Evolutionary conservation across 2,113 vertebrate genomes (phyloP).

Genomic region (Platysternon megacephalum): DNA sequence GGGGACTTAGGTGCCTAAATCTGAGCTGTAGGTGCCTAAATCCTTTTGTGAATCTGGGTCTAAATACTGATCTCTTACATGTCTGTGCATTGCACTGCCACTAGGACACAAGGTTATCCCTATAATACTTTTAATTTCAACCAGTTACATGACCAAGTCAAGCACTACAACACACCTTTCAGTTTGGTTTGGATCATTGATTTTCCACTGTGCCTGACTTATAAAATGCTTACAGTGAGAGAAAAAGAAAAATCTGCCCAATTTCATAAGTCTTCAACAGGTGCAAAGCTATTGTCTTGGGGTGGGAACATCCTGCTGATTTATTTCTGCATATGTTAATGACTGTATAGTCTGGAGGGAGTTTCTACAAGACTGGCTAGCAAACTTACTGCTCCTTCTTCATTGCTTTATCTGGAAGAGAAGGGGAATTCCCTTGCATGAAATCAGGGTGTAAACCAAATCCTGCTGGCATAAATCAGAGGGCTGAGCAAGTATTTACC

Average conservation of each 20-base stretch:
- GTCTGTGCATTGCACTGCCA: neutral
- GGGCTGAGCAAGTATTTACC: slow-evolving; percentile 51
- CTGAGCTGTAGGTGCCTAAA: too few relatives aligned
- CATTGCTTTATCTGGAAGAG: neutral
- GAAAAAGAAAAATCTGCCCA: neutral
- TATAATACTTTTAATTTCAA: neutral
- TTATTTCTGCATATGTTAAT: slow-evolving; percentile 1
- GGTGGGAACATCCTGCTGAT: neutral
- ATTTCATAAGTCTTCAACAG: neutral
- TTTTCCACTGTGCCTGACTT: neutral
- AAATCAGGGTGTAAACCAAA: slow-evolving; percentile 25
- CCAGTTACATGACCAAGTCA: neutral
- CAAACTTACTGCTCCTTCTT: slow-evolving; percentile 30
- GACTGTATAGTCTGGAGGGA: neutral
- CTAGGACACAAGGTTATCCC: neutral
- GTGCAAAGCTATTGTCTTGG: neutral
- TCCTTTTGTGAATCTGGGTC: too few relatives aligned
- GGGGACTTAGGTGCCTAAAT: too few relatives aligned
- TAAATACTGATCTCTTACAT: neutral
- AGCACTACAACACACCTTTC: neutral
- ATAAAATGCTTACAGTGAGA: neutral
- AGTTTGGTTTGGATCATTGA: neutral
- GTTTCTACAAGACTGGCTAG: slow-evolving; percentile 50
- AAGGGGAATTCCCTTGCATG: slow-evolving; percentile 57
- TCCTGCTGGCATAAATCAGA: neutral